A percentile compares a stretch with the other conserved stretches of the same genome.
phyloP scores from a whole-genome alignment of 1,140 invertebrate species.

The Lordiphosa clarofinis region DNA sequence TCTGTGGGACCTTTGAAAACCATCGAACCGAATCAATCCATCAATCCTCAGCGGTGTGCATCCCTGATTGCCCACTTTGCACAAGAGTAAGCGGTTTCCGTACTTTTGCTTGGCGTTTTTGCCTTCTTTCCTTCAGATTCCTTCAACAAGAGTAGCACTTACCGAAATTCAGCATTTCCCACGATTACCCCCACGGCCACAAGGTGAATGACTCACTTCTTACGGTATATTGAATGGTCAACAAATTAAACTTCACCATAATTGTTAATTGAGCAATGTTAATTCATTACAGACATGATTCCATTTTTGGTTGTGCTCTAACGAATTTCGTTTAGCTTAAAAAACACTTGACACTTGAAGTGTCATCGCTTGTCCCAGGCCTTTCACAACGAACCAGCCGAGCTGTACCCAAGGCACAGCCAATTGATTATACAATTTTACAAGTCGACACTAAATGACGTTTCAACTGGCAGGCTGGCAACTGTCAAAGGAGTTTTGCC shows the following conservation, averaged over 20 bases:
- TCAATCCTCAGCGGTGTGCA: too few relatives aligned
- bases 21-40: too few relatives aligned
- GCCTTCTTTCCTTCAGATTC: too few relatives aligned
- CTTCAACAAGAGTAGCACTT: too few relatives aligned
- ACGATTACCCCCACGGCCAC: too few relatives aligned
- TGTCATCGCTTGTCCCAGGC: constrained; percentile 26
- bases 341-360: constrained; percentile 59
- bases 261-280: constrained; percentile 19
- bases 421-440: constrained; percentile 42
- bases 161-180: too few relatives aligned
- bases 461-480: not conserved
- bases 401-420: not conserved
- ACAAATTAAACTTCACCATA: constrained; percentile 1
- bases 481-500: constrained; percentile 15
- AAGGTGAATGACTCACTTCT: too few relatives aligned
- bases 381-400: constrained; percentile 35
- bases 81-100: too few relatives aligned
- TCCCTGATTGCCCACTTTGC: too few relatives aligned
- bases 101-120: too few relatives aligned
- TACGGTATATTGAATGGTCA: not conserved
- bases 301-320: constrained; percentile 25
- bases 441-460: constrained; percentile 11
- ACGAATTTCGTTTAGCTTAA: constrained; percentile 25
- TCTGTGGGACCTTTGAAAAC: too few relatives aligned
- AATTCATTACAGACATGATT: constrained; percentile 16